phyloP scores from a whole-genome alignment of 2,888 invertebrate species.

The Melipona beecheii region DNA sequence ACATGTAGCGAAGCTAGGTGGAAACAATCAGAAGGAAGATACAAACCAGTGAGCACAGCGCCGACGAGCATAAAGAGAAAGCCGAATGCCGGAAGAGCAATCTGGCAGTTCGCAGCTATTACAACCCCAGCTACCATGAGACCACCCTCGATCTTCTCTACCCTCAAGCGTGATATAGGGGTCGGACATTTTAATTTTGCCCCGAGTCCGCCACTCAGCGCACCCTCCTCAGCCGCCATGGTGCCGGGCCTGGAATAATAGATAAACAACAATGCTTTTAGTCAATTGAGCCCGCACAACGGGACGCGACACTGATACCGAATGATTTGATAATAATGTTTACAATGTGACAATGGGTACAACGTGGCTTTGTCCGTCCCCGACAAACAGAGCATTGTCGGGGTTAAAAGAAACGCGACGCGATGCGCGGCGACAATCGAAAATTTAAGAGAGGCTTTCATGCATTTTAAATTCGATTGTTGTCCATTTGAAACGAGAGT shows the following conservation, averaged over 20 bases:
- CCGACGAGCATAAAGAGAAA: slow-evolving; percentile 91
- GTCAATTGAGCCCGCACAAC: slow-evolving; percentile 7
- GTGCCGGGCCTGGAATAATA: slow-evolving; percentile 86
- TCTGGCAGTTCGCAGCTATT: slow-evolving; percentile 91
- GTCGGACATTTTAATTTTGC: slow-evolving; percentile 86
- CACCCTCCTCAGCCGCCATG: slow-evolving; percentile 86
- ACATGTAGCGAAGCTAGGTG: neutral
- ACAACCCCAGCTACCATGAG: slow-evolving; percentile 91
- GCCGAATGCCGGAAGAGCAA: slow-evolving; percentile 91
- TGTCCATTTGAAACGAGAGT: neutral
- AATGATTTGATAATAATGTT: neutral
- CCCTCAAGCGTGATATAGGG: slow-evolving; percentile 88
- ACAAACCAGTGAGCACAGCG: slow-evolving; percentile 90
- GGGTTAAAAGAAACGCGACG: neutral
- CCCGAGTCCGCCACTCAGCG: slow-evolving; percentile 78
- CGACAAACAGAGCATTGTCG: too few relatives aligned
- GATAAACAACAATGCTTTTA: slow-evolving; percentile 41
- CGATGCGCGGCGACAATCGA: too few relatives aligned
- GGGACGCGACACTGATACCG: neutral
- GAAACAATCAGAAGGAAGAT: slow-evolving; percentile 41
- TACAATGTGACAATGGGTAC: neutral
- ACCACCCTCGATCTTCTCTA: slow-evolving; percentile 91
- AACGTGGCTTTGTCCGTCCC: neutral
- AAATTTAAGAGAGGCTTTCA: neutral
- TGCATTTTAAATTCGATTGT: neutral